A percentile compares a stretch with the other conserved stretches of the same genome.
phyloP scores from a whole-genome alignment of 35 echinoderm and acorn worm genomes.

The Anneissia japonica region DNA sequence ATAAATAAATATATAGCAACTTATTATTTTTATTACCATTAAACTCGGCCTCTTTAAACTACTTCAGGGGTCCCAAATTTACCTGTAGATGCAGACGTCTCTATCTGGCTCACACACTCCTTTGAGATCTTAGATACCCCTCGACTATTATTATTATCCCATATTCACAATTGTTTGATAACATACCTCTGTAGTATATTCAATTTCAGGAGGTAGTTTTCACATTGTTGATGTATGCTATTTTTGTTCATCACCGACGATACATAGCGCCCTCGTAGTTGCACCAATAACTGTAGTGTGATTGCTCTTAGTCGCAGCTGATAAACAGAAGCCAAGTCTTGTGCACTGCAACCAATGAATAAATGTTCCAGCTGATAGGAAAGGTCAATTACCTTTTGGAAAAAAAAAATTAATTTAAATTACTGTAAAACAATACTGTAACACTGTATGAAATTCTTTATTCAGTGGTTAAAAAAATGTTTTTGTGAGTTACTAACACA shows the following conservation, averaged over 20 bases:
- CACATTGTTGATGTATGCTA: constrained; percentile 27
- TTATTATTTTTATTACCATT: too few species aligned
- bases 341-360: constrained; percentile 67
- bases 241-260: constrained; percentile 29
- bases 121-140: too few species aligned
- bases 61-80: too few species aligned
- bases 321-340: constrained; percentile 67
- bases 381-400: constrained; percentile 44
- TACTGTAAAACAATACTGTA: background rate
- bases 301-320: constrained; percentile 68
- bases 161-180: too few species aligned
- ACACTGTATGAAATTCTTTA: background rate
- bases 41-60: too few species aligned
- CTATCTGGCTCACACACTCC: too few species aligned
- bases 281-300: constrained; percentile 69
- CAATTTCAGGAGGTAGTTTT: constrained; percentile 70
- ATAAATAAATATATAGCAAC: too few species aligned
- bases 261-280: constrained; percentile 41
- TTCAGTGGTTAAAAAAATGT: too few species aligned
- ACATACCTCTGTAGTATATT: constrained; percentile 62
- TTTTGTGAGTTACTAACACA: too few species aligned
- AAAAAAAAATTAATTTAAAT: background rate
- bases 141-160: too few species aligned
- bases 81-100: too few species aligned
- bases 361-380: constrained; percentile 78